These are phyloP conservation scores for Pemphredon lugubris DNA, from an alignment of 2,888 invertebrate genomes.

Conservation along the genomic window DNA sequence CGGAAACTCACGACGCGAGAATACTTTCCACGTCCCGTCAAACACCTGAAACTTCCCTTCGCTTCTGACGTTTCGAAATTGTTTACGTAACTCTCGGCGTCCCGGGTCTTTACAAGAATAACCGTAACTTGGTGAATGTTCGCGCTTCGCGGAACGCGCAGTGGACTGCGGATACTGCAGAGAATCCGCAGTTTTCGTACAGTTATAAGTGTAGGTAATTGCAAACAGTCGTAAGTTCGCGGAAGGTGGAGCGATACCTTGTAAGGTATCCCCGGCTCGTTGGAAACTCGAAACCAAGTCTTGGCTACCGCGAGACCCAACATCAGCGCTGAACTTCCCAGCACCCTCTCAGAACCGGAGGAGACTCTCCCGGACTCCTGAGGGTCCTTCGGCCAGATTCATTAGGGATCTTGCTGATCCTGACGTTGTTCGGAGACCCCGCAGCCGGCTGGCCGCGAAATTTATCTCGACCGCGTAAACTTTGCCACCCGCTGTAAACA, in stretches of 20 bases:
- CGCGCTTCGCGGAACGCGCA: constrained; percentile 49
- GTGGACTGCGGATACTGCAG: constrained; percentile 39
- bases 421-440: constrained; percentile 66
- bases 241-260: constrained; percentile 55
- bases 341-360: constrained; percentile 58
- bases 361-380: constrained; percentile 42
- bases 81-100: constrained; percentile 36
- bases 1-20: too few species aligned
- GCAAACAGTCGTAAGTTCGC: constrained; percentile 59
- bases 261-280: constrained; percentile 58
- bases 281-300: constrained; percentile 63
- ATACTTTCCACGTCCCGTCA: too few species aligned
- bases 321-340: constrained; percentile 64
- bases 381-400: constrained; percentile 72
- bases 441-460: constrained; percentile 61
- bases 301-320: constrained; percentile 62
- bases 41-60: too few species aligned
- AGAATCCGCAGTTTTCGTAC: constrained; percentile 49
- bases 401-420: constrained; percentile 78
- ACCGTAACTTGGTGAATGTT: constrained; percentile 52
- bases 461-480: constrained; percentile 76
- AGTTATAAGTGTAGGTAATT: constrained; percentile 59
- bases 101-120: constrained; percentile 40
- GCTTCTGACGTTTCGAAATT: too few species aligned
- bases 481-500: constrained; percentile 66